phyloP scores from a whole-genome alignment of 2,888 invertebrate species.

The Drosophila neutralis region DNA sequence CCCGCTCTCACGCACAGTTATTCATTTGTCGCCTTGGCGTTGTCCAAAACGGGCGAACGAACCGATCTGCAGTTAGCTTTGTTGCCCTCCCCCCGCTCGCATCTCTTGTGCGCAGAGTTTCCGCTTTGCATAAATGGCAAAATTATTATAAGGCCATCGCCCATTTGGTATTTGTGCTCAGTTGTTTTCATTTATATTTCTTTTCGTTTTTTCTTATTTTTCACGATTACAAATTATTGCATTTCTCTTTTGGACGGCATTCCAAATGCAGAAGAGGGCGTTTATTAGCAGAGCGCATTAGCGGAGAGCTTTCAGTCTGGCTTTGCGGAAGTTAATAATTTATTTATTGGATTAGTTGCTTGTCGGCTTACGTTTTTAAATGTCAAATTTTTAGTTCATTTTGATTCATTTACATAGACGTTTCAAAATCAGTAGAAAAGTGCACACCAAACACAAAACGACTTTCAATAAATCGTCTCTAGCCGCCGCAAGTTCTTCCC shows the following conservation, averaged over 20 bases:
- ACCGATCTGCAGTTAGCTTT: conserved; percentile 40
- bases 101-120: conserved; percentile 25
- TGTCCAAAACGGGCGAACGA: conserved; percentile 55
- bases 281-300: conserved; percentile 33
- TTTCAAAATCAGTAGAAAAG: conserved; percentile 31
- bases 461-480: conserved; percentile 26
- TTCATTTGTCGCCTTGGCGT: conserved; percentile 55
- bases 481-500: conserved; percentile 74
- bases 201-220: conserved; percentile 12
- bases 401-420: conserved; percentile 13
- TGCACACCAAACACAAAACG: conserved; percentile 21
- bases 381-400: conserved; percentile 7
- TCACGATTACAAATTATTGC: conserved; percentile 54
- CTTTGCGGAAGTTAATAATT: conserved; percentile 6
- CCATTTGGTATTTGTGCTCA: conserved; percentile 53
- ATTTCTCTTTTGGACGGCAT: conserved; percentile 54
- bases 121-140: conserved; percentile 72
- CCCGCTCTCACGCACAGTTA: conserved; percentile 26
- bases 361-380: background rate
- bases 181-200: conserved; percentile 29
- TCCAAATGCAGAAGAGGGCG: conserved; percentile 51
- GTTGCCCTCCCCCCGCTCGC: conserved; percentile 1
- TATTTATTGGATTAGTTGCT: conserved; percentile 1
- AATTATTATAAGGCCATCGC: conserved; percentile 57
- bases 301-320: conserved; percentile 11